phyloP scores from a whole-genome alignment of 2,113 vertebrate genomes.

The Zingel zingel region DNA sequence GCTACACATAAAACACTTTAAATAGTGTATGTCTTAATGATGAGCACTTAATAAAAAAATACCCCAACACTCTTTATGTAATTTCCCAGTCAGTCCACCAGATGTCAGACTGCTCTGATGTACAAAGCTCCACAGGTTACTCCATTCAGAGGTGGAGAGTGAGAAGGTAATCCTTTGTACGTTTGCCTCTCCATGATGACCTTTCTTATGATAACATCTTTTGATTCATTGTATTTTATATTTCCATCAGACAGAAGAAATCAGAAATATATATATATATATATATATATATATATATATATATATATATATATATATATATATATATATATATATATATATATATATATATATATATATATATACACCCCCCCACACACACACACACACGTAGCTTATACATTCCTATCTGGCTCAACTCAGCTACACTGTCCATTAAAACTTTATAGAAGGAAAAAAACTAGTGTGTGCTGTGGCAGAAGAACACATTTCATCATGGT shows the following conservation, averaged over 20 bases:
- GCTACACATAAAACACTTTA: not conserved
- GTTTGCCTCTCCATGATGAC: not conserved
- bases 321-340: not conserved
- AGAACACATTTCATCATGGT: not conserved
- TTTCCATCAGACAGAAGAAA: not conserved
- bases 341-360: no score
- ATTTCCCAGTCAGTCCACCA: slow-evolving; percentile 55
- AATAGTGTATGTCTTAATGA: not conserved
- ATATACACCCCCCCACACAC: no score
- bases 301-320: not conserved
- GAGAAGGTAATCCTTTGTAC: slow-evolving; percentile 6
- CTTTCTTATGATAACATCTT: not conserved
- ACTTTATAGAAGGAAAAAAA: slow-evolving; percentile 2
- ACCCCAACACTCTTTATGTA: not conserved
- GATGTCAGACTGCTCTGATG: slow-evolving; percentile 60
- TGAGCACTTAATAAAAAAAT: not conserved
- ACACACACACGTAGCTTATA: no score
- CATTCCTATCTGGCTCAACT: not conserved
- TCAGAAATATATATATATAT: no score
- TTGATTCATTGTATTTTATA: not conserved
- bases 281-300: no score
- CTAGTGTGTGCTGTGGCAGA: not conserved
- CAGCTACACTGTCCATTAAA: slow-evolving; percentile 15
- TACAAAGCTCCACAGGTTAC: not conserved
- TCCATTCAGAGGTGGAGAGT: slow-evolving; percentile 5